Base-by-base conservation (phyloP, 2,797 vertebrate genomes). In the Crenichthys baileyi region DNA sequence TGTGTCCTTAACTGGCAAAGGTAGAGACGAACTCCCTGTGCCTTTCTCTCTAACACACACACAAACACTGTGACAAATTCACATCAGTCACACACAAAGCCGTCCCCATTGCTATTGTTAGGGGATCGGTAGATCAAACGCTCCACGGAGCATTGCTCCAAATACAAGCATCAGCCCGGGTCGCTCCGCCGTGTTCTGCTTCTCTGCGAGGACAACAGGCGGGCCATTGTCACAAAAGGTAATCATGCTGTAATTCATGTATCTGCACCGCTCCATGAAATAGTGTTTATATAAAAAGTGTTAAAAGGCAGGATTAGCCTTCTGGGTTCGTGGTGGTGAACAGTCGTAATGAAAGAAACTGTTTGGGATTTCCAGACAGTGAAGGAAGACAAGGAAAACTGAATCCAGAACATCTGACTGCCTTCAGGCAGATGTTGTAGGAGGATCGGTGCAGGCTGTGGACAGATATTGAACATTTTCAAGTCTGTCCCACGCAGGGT, bases 31-130 rank as follows among this genome's bases (percentile, higher is more conserved):
- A 78, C 84, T 87, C 83, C 68, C 60, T 53, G n/a, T 65, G 26
- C 29, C 56, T 39, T 70, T 11, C 70, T n/a, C 77, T 16, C 65
- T n/a, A 72, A 55, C 68, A 68, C 61, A 58, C 81, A 70, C 71
- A 91, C 82, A 90, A 73, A 79, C 48, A 87, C 84, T 94, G 95
- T 94, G 93, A 93, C 94, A 91, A 95, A 96, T 95, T 83, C 91
- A 92, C 90, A 95, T 95, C 94, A 87, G 95, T 95, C 94, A 94
- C 94, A 95, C 94, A 95, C 94, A 94, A 95, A 94, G 90, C 88
- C 83, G 83, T 86, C 89, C 91, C 92, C 84, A 85, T 89, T 91
- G 92, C 93, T 86, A 93, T 95, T 95, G 95, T 95, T 88, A 86
- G 63, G 90, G 83, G 92, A 93, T 91, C 92, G 82, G 78, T 81